Evolutionary conservation across 2,113 vertebrate genomes (phyloP), one percentile per base, ranked within the genome.

Genomic region (Pelobates fuscus): DNA sequence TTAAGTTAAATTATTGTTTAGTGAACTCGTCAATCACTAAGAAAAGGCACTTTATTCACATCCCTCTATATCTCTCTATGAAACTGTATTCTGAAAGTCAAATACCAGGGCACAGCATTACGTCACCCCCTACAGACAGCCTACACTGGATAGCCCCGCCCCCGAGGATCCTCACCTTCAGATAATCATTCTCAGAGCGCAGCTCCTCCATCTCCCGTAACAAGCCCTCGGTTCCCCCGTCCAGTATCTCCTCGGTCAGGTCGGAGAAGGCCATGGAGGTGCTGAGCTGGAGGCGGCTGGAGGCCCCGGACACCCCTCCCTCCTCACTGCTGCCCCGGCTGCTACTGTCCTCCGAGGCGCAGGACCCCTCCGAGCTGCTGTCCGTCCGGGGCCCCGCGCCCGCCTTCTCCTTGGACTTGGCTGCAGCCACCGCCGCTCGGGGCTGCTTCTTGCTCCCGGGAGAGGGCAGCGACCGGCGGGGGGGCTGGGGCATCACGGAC

Each of bases 171-270:
- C 57, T 67, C 88, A 98, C 97, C 95, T 98, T 99, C 79, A 98
- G 94, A 86, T 99, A 98, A 84, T 98, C 96, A 71, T 98, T 99
- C 84, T 99, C 97, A 0, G 97, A 96, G 74, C 97, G 91, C 79
- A 99, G 89, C 80, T 99, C 97, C 70, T 99, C 96, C 80, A 98
- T 92, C 77, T 99, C 97, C 17, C 94, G 86, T 66, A 95, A 79
- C 76, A 95, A 92, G 84, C 96, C 92, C 67, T 97, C 93, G 0
- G 94, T 92, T 83, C 94, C 86, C 54, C 91, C 92, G 81, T 97
- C 96, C 83, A 95, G 89, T 59, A 96, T 83, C 85, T 99, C 96
- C 86, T 99, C 97, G 17, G 96, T 97, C 79, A 99, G 93, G 86
- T 98, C 97, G 20, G 97, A 98, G 87, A 98, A 98, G 67, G 96